Conservation (phyloP, 1,140 invertebrate species). For the Zaprionus tsacasi region DNA sequence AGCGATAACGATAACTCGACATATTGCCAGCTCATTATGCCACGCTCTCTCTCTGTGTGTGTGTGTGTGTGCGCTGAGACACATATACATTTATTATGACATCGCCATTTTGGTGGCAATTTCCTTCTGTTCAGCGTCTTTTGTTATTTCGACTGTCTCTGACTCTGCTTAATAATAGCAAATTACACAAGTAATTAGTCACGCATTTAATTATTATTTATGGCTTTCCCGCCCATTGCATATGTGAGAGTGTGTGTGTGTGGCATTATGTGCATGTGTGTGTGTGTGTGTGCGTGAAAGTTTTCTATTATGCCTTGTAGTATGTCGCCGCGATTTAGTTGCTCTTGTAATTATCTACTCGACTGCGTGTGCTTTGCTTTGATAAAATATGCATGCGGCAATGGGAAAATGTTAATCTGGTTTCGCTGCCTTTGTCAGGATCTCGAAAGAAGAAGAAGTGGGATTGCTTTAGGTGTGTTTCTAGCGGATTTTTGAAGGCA, state of each 20-base stretch:
- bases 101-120: constrained; percentile 52
- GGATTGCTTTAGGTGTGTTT: background rate
- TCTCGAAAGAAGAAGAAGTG: too few relatives aligned
- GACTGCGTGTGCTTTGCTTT: constrained; percentile 37
- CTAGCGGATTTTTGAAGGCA: background rate
- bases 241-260: constrained; percentile 8
- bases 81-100: constrained; percentile 44
- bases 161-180: constrained; percentile 71
- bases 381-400: constrained; percentile 44
- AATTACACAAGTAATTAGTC: constrained; percentile 83
- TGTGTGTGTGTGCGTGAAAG: constrained; percentile 28
- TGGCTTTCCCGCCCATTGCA: constrained; percentile 24
- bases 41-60: background rate
- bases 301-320: constrained; percentile 27
- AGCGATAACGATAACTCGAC: constrained; percentile 65
- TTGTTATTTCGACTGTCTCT: constrained; percentile 27
- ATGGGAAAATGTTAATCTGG: constrained; percentile 31
- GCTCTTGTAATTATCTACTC: constrained; percentile 54
- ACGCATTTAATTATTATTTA: constrained; percentile 84
- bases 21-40: constrained; percentile 74
- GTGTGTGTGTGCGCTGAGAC: constrained; percentile 10
- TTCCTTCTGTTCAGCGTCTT: constrained; percentile 41
- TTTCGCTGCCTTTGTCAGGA: constrained; percentile 9
- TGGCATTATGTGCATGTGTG: too few relatives aligned
- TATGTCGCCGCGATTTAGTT: constrained; percentile 20